Conservation (phyloP, 2,113 vertebrate species). For the Diadophis punctatus region DNA sequence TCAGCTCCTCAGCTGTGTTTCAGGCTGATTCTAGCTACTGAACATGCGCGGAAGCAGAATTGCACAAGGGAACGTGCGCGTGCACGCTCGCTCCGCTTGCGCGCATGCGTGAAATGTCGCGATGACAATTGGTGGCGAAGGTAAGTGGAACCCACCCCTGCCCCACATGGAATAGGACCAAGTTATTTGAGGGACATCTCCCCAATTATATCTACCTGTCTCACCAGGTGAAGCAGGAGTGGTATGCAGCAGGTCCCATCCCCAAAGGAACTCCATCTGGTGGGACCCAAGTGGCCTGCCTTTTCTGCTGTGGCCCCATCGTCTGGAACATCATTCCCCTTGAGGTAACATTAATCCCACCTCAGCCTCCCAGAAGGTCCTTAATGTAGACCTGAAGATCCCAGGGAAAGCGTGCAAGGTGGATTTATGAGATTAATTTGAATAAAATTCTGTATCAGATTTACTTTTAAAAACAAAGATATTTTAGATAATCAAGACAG, state of each 20-base stretch:
- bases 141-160: too few relatives aligned
- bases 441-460: not conserved
- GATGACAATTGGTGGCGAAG: too few relatives aligned
- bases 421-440: not conserved
- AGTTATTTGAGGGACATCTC: not conserved
- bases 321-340: not conserved
- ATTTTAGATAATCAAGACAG: not conserved
- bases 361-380: not conserved
- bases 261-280: not conserved
- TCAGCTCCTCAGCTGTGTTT: too few relatives aligned
- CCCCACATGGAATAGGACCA: not conserved
- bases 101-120: too few relatives aligned
- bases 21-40: too few relatives aligned
- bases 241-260: not conserved
- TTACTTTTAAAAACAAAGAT: not conserved
- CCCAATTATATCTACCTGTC: not conserved
- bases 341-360: not conserved
- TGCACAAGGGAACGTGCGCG: too few relatives aligned
- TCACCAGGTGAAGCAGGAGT: not conserved
- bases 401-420: not conserved
- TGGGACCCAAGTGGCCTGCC: not conserved
- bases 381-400: too few relatives aligned
- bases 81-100: too few relatives aligned
- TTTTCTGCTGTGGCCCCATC: not conserved
- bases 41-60: too few relatives aligned